Conservation (phyloP, 2,888 invertebrate genomes). For the Platycnemis pennipes region DNA sequence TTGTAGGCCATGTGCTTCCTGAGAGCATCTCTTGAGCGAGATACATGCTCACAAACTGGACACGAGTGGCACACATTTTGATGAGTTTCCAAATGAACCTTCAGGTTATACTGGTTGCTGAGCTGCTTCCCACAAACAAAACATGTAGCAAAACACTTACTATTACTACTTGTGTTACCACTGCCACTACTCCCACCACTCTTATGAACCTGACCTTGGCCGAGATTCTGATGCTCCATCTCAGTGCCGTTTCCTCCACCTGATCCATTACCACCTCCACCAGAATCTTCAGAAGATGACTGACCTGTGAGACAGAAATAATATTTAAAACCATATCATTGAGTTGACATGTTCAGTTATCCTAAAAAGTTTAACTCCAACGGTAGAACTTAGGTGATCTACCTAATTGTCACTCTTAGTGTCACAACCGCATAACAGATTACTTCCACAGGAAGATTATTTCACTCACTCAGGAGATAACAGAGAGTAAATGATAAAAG, state of each 20-base stretch:
- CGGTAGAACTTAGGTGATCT: too few species aligned
- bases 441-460: too few species aligned
- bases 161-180: slow-evolving; percentile 57
- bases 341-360: neutral
- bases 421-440: too few species aligned
- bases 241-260: slow-evolving; percentile 65
- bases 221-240: slow-evolving; percentile 55
- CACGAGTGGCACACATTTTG: slow-evolving; percentile 94
- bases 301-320: slow-evolving; percentile 45
- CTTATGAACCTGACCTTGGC: slow-evolving; percentile 68
- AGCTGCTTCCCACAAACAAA: slow-evolving; percentile 92
- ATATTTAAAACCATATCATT: neutral
- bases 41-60: slow-evolving; percentile 92
- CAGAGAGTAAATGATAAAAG: too few species aligned
- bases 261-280: slow-evolving; percentile 70
- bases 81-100: slow-evolving; percentile 95
- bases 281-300: slow-evolving; percentile 71
- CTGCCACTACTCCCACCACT: slow-evolving; percentile 55
- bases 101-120: slow-evolving; percentile 93
- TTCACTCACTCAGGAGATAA: too few species aligned
- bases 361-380: neutral
- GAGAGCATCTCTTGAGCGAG: slow-evolving; percentile 91
- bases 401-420: too few species aligned
- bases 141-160: slow-evolving; percentile 86
- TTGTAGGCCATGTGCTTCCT: slow-evolving; percentile 94